Evolutionary conservation across 2,888 invertebrate genomes (phyloP).

Genomic region (Orthonychiurus folsomi): DNA sequence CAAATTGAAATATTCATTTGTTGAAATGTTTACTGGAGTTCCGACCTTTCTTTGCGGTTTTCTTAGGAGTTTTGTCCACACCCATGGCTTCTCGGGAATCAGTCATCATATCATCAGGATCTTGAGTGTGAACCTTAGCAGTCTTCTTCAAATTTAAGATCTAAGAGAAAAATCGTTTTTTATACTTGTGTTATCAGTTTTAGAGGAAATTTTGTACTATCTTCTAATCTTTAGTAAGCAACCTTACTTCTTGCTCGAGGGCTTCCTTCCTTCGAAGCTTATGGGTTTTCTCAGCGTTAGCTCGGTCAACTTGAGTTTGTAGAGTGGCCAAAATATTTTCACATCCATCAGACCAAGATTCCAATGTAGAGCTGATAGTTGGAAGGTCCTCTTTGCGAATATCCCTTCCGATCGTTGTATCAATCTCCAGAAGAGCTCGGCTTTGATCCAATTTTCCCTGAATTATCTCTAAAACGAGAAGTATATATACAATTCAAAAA

Average conservation of each 20-base stretch:
- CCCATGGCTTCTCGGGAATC: constrained; percentile 58
- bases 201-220: too few relatives aligned
- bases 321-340: constrained; percentile 81
- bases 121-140: constrained; percentile 60
- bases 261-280: constrained; percentile 68
- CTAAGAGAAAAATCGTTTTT: constrained; percentile 48
- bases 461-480: constrained; percentile 63
- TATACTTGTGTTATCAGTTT: too few relatives aligned
- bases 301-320: constrained; percentile 76
- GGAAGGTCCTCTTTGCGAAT: constrained; percentile 75
- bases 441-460: constrained; percentile 94
- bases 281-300: constrained; percentile 74
- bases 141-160: constrained; percentile 79
- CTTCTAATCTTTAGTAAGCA: neutral
- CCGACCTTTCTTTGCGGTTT: constrained; percentile 50
- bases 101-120: constrained; percentile 72
- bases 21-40: too few relatives aligned
- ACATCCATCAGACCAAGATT: constrained; percentile 83
- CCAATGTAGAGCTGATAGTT: constrained; percentile 68
- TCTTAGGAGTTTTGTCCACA: constrained; percentile 45
- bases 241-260: constrained; percentile 74
- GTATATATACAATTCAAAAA: neutral
- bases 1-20: too few relatives aligned
- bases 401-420: constrained; percentile 87
- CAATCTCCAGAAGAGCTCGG: constrained; percentile 83